Evolutionary conservation across 2,797 vertebrate species (phyloP).

Genomic region (Pseudopleuronectes americanus): DNA sequence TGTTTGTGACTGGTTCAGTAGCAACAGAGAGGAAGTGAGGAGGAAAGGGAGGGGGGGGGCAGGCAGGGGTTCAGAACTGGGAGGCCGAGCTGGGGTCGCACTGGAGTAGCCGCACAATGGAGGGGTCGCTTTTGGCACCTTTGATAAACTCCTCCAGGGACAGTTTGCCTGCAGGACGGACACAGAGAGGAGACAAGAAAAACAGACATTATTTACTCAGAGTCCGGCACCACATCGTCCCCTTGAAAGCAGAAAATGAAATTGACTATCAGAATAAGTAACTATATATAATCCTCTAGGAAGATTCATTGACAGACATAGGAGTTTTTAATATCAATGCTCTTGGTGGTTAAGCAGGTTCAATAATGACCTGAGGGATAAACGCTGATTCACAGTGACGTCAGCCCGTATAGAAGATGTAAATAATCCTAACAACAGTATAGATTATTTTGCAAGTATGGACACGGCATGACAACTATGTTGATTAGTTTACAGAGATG

Average conservation of each 20-base stretch:
- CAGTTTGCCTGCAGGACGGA: constrained; percentile 87
- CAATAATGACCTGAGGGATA: no score
- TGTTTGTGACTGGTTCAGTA: constrained; percentile 70
- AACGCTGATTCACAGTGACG: no score
- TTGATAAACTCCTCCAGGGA: constrained; percentile 99
- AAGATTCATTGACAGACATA: neutral
- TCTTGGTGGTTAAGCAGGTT: neutral
- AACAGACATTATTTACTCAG: neutral
- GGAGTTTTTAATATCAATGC: neutral
- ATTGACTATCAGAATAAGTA: neutral
- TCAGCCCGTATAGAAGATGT: no score
- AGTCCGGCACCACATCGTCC: neutral
- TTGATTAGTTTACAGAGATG: no score
- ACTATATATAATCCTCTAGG: neutral
- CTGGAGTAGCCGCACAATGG: constrained; percentile 98
- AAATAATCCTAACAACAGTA: no score
- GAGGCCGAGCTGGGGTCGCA: constrained; percentile 96
- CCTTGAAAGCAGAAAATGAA: neutral
- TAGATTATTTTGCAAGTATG: no score
- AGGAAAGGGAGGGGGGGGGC: neutral
- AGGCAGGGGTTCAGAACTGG: constrained; percentile 89
- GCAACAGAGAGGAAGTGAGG: constrained; percentile 50
- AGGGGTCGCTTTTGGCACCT: constrained; percentile 99
- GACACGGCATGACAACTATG: no score
- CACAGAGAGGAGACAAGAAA: neutral